These are phyloP conservation scores for Centropus bengalensis DNA, from an alignment of 2,113 vertebrate species.

Conservation along the genomic window DNA sequence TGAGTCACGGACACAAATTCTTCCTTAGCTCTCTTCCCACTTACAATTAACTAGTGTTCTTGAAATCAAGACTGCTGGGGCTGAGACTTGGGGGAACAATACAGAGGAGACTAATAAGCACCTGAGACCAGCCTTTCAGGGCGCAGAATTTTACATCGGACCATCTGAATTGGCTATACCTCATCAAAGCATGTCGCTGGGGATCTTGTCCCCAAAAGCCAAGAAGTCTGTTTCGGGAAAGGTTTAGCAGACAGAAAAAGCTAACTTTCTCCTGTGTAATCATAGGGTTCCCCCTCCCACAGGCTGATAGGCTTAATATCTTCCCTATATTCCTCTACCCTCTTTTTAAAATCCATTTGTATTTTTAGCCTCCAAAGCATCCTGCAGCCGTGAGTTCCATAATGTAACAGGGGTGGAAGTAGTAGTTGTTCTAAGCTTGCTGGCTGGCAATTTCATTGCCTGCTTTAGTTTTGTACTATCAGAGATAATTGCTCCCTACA, in stretches of 20 bases:
- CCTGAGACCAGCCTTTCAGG: not conserved
- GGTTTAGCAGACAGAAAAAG: not conserved
- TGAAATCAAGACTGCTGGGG: slow-evolving; percentile 2
- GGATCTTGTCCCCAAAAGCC: not conserved
- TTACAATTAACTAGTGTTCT: slow-evolving; percentile 1
- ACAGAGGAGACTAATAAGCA: not conserved
- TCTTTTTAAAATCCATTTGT: not conserved
- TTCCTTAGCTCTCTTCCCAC: slow-evolving; percentile 4
- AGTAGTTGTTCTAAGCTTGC: not conserved
- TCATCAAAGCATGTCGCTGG: not conserved
- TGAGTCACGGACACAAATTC: not conserved
- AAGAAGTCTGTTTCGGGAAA: not conserved
- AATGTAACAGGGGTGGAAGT: not conserved
- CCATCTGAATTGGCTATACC: not conserved
- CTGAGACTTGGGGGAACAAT: slow-evolving; percentile 4
- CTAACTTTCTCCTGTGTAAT: not conserved
- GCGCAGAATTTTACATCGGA: not conserved
- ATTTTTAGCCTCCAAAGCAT: not conserved
- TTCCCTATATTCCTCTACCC: not conserved
- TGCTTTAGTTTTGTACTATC: not conserved
- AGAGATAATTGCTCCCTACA: not conserved
- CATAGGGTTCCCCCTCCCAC: not conserved
- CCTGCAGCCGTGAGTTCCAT: not conserved
- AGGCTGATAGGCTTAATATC: not conserved
- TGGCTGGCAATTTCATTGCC: not conserved